These are phyloP conservation scores for Xenopus laevis DNA, from an alignment of 2,113 vertebrate genomes.

Conservation along the genomic window DNA sequence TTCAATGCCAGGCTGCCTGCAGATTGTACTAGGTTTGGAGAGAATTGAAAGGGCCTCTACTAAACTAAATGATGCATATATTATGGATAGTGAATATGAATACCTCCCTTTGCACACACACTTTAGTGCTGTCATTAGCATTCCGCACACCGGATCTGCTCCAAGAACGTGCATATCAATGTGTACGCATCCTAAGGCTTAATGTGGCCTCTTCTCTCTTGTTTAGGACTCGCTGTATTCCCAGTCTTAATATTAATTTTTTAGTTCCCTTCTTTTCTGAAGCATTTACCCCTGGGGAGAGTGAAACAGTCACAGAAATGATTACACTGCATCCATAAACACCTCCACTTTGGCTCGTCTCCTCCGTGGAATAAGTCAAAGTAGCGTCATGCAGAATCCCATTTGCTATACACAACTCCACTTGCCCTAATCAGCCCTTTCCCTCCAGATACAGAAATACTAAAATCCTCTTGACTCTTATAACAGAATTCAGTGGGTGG, in stretches of 20 bases:
- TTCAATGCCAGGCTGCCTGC: too few relatives aligned
- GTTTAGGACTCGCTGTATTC: not conserved
- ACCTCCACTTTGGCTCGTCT: not conserved
- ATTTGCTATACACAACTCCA: too few relatives aligned
- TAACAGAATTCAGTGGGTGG: not conserved
- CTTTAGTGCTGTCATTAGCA: slow-evolving; percentile 18
- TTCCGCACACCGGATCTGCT: not conserved
- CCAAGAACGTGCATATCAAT: slow-evolving; percentile 22
- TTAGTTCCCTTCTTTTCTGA: slow-evolving; percentile 23
- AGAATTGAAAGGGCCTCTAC: too few relatives aligned
- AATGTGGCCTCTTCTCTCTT: slow-evolving; percentile 8
- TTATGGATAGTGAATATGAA: not conserved
- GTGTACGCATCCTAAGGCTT: slow-evolving; percentile 13
- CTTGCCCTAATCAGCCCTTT: not conserved
- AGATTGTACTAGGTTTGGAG: too few relatives aligned
- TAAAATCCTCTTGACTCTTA: slow-evolving; percentile 4
- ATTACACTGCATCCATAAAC: slow-evolving; percentile 18
- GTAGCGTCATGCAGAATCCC: too few relatives aligned
- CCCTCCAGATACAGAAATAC: not conserved
- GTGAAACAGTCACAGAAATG: slow-evolving; percentile 18
- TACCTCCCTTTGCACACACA: not conserved
- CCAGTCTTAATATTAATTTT: slow-evolving; percentile 26
- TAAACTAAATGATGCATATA: not conserved
- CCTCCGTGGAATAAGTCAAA: too few relatives aligned
- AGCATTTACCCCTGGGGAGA: slow-evolving; percentile 11